Conservation (phyloP, 1,140 invertebrate species). For the Trypoxylus dichotomus region DNA sequence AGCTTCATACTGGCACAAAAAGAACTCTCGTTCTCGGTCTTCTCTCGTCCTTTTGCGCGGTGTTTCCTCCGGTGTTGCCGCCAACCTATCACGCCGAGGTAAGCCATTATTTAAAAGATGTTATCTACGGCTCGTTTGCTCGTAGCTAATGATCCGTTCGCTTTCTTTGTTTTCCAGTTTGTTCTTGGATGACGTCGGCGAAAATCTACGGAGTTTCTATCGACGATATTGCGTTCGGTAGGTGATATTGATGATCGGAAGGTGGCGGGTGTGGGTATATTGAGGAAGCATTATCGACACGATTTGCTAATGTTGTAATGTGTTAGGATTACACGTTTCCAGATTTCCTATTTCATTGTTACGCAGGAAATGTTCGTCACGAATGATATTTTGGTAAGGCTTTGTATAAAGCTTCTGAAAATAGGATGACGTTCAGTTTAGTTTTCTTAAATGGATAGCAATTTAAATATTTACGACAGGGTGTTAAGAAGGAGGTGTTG, state of each 20-base stretch:
- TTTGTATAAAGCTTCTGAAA: too few relatives aligned
- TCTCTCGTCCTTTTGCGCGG: not conserved
- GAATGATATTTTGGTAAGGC: not conserved
- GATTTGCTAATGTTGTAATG: not conserved
- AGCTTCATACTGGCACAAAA: not conserved
- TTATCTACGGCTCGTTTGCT: slow-evolving; percentile 20
- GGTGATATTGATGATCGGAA: not conserved
- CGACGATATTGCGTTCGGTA: not conserved
- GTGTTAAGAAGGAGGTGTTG: too few relatives aligned
- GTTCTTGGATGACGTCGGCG: slow-evolving; percentile 10
- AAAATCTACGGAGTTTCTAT: slow-evolving; percentile 3
- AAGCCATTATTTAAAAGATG: slow-evolving; percentile 25
- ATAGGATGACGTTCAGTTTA: too few relatives aligned
- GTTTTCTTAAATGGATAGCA: too few relatives aligned
- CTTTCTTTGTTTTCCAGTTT: slow-evolving; percentile 22
- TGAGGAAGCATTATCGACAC: not conserved
- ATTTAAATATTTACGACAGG: too few relatives aligned
- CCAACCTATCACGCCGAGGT: not conserved
- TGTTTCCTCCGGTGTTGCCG: not conserved
- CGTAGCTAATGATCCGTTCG: slow-evolving; percentile 18
- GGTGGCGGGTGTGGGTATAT: not conserved
- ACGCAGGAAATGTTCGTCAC: not conserved
- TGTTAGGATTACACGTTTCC: not conserved
- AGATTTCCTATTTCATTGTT: not conserved
- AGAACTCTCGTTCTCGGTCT: not conserved